These are phyloP conservation scores for Aproaerema taeniolella DNA, from an alignment of 2,888 invertebrate species.

Conservation along the genomic window DNA sequence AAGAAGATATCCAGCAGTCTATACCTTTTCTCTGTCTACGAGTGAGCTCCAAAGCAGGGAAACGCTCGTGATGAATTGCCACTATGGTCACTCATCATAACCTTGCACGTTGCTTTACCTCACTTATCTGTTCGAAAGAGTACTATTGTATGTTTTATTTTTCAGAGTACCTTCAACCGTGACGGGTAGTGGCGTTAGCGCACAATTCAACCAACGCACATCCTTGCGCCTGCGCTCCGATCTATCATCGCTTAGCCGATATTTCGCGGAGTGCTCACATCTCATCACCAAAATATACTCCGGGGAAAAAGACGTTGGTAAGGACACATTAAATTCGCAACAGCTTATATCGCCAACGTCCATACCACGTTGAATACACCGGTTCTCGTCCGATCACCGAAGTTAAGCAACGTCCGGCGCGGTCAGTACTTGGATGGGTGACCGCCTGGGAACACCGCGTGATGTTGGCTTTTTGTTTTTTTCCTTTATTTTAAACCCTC, in stretches of 20 bases:
- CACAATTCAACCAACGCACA: slow-evolving; percentile 66
- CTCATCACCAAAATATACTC: slow-evolving; percentile 59
- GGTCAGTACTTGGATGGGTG: slow-evolving; percentile 53
- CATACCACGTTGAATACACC: slow-evolving; percentile 52
- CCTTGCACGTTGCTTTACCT: no score
- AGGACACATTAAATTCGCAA: no score
- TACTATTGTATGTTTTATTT: no score
- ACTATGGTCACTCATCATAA: no score
- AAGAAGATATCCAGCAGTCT: no score
- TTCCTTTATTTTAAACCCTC: no score
- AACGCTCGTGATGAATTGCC: no score
- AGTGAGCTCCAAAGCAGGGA: no score
- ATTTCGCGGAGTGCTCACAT: slow-evolving; percentile 66
- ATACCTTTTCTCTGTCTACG: no score
- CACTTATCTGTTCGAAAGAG: no score
- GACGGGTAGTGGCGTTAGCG: slow-evolving; percentile 21
- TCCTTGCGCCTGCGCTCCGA: slow-evolving; percentile 62
- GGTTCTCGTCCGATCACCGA: slow-evolving; percentile 52
- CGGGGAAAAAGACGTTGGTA: slow-evolving; percentile 52
- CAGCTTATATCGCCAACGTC: slow-evolving; percentile 56
- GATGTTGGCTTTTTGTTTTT: slow-evolving; percentile 35
- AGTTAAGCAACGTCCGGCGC: slow-evolving; percentile 49
- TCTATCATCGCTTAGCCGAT: slow-evolving; percentile 52
- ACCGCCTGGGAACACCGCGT: slow-evolving; percentile 41
- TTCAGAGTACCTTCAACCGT: slow-evolving; percentile 4